Conservation (phyloP, 2,888 invertebrate species). For the Adineta ricciae region DNA sequence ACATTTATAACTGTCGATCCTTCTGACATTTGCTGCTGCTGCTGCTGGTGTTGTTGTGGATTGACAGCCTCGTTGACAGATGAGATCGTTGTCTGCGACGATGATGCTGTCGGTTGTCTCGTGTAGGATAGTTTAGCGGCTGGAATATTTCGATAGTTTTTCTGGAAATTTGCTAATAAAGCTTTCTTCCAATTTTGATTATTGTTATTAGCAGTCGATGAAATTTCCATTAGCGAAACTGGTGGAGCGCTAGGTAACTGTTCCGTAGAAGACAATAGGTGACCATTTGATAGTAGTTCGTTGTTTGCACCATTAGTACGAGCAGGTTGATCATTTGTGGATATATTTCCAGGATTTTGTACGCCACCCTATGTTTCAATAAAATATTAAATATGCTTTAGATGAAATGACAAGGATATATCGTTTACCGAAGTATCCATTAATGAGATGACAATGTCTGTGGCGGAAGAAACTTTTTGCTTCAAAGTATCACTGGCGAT, state of each 20-base stretch:
- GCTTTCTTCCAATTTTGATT: constrained; percentile 17
- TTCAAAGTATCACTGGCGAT: not conserved
- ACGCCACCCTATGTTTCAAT: too few species aligned
- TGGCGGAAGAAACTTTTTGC: not conserved
- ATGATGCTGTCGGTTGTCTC: not conserved
- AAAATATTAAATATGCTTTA: too few species aligned
- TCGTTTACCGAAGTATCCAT: not conserved
- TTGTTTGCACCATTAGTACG: not conserved
- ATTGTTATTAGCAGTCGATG: not conserved
- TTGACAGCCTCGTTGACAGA: not conserved
- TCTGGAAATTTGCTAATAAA: not conserved
- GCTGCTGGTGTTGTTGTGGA: not conserved
- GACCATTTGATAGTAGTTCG: not conserved
- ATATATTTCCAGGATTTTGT: not conserved
- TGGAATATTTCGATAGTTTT: not conserved
- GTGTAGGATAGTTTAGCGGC: not conserved
- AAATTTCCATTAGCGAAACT: not conserved
- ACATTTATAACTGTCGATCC: not conserved
- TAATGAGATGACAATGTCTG: not conserved
- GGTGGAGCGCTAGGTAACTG: not conserved
- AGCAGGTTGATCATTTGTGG: not conserved
- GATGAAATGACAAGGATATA: not conserved
- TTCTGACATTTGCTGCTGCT: not conserved
- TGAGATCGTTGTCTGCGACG: not conserved
- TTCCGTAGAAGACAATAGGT: not conserved